A percentile compares a stretch with the other conserved stretches of the same genome.
Conservation (phyloP, 2,888 invertebrate genomes). For the Platynereis dumerilii region DNA sequence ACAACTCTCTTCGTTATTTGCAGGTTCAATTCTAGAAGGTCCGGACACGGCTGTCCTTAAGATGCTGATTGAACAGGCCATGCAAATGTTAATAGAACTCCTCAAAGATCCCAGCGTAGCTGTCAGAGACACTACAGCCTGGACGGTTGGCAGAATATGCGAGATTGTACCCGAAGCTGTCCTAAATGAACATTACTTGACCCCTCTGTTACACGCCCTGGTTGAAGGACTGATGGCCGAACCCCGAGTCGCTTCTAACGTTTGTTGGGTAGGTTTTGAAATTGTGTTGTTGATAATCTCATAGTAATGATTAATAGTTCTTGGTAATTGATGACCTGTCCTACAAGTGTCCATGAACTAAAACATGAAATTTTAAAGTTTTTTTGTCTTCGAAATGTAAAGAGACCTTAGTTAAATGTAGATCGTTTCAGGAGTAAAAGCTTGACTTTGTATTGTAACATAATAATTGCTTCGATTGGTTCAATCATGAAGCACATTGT, state of each 20-base stretch:
- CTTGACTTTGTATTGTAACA: too few relatives aligned
- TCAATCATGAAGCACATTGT: too few relatives aligned
- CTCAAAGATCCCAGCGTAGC: conserved; percentile 94
- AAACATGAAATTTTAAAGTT: too few relatives aligned
- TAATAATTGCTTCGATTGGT: too few relatives aligned
- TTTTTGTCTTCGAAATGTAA: too few relatives aligned
- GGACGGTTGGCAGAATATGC: conserved; percentile 98
- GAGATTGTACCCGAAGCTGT: conserved; percentile 96
- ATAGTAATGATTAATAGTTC: too few relatives aligned
- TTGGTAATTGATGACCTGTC: too few relatives aligned
- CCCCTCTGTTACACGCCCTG: conserved; percentile 70
- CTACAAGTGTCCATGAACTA: too few relatives aligned
- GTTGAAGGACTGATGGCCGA: conserved; percentile 84
- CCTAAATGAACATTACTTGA: conserved; percentile 79
- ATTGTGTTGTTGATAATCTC: too few relatives aligned
- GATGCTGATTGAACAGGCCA: conserved; percentile 93
- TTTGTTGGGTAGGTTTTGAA: conserved; percentile 88
- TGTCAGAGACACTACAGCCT: conserved; percentile 96
- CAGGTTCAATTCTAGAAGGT: conserved; percentile 82
- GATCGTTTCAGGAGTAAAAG: too few relatives aligned
- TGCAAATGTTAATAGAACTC: conserved; percentile 91
- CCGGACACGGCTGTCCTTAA: conserved; percentile 85
- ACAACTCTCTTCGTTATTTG: conserved; percentile 24
- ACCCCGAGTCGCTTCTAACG: conserved; percentile 92
- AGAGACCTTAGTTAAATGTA: too few relatives aligned